Percentiles rank a stretch among this genome's conserved stretches.
phyloP scores from a whole-genome alignment of 1,140 invertebrate species.

The Sycophila sp. region DNA sequence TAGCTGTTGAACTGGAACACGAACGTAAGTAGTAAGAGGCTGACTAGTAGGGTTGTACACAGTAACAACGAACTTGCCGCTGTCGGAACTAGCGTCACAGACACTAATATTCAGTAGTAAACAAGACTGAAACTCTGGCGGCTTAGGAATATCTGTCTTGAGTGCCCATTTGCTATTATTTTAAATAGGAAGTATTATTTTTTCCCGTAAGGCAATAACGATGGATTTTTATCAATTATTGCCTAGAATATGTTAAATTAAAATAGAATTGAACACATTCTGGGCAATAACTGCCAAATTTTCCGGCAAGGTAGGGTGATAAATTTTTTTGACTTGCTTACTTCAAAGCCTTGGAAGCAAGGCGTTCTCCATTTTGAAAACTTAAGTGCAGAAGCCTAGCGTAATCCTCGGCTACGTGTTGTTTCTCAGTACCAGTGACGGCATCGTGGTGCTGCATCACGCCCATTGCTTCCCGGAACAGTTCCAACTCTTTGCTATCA shows the following conservation, averaged over 20 bases:
- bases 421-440: constrained; percentile 90
- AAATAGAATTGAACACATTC: too few species aligned
- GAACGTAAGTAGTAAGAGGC: constrained; percentile 71
- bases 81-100: constrained; percentile 73
- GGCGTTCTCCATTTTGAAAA: constrained; percentile 10
- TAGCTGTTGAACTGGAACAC: constrained; percentile 74
- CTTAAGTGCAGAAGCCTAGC: constrained; percentile 70
- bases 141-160: neutral
- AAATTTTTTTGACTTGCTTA: too few species aligned
- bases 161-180: constrained; percentile 45
- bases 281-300: too few species aligned
- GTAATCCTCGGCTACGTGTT: constrained; percentile 91
- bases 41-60: constrained; percentile 86
- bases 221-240: too few species aligned
- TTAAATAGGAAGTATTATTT: too few species aligned
- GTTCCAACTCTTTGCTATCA: constrained; percentile 50
- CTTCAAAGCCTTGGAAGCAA: neutral
- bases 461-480: constrained; percentile 73
- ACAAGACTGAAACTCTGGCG: constrained; percentile 68
- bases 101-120: constrained; percentile 73
- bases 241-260: too few species aligned
- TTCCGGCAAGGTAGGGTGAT: too few species aligned
- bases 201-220: too few species aligned
- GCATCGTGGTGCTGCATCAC: constrained; percentile 94
- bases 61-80: constrained; percentile 73